Evolutionary conservation across 1,140 invertebrate species (phyloP), one percentile per base, ranked within the genome.

Genomic region (Xylocopa sonorina): DNA sequence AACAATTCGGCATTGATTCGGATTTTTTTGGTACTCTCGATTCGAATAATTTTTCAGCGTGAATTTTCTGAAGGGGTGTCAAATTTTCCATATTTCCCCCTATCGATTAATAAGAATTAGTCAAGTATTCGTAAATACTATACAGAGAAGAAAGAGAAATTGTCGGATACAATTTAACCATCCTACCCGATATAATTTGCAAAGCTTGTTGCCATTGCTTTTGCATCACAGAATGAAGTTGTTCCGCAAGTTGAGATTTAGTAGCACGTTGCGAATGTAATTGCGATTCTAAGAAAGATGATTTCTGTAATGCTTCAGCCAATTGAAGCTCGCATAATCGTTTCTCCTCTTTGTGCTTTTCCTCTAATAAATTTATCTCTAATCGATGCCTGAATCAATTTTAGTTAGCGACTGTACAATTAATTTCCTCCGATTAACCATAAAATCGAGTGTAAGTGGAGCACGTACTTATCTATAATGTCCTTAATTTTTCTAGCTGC

Each of bases 141-240:
- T n/a, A n/a, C n/a, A n/a, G n/a, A n/a, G n/a, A n/a, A n/a, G n/a
- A n/a, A n/a, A n/a, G n/a, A n/a, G n/a, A n/a, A n/a, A n/a, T n/a
- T n/a, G n/a, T n/a, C n/a, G n/a, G n/a, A n/a, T n/a, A n/a, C n/a
- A n/a, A n/a, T 78, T 10, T 12, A 9, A 3, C 43, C 6, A 29
- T 48, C 58, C 60, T 92, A 78, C 93, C 93, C 71, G 95, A 95
- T 57, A 97, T 95, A 76, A 97, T 96, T 79, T 94, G 94, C 24
- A 97, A 88, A 29, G 96, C 96, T 91, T 97, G 95, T 60, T 95
- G 93, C 96, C 96, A 97, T 87, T 97, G 96, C 51, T 94, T 94
- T 91, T 97, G 95, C 96, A 97, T 97, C 0, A 97, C 95, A 57
- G 93, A 94, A 90, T 97, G 96, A 81, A 97, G 90, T 88, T 96